Base-by-base conservation (phyloP, 2,888 invertebrate species). In the Aphidoletes aphidimyza region DNA sequence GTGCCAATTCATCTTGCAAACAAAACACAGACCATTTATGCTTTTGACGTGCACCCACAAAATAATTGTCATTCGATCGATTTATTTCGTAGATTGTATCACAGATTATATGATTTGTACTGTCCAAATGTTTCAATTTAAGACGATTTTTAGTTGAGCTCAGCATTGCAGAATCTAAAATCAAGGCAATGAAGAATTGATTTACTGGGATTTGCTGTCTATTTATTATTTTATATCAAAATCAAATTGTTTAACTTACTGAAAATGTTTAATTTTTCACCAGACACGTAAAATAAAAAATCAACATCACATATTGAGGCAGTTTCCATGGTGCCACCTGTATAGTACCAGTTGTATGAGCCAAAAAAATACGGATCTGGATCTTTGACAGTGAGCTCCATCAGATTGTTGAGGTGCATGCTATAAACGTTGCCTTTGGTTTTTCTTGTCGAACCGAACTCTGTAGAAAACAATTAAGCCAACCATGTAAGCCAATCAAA, bases 281-380 rank as follows among this genome's bases (percentile, higher is more conserved):
- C 81, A 6, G 81, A n/a, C 0, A n/a, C 37, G 37, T 37, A 81
- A 81, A 81, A 81, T 22, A 81, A n/a, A 11, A 81, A 81, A 22
- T 81, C 81, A 11, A 37, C 22, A n/a, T 37, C 81, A 11, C n/a
- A 36, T 19, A 81, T 81, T 0, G 81, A 81, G 8, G 81, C 81
- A 6, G 81, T 81, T 37, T 81, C 81, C 37, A 81, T 0, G 9
- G 36, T 22, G 14, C 81, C 81, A n/a, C 81, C 81, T 14, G 81
- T 81, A n/a, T 37, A 81, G 17, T 81, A 81, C 81, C 81, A 81
- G n/a, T 81, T 81, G n/a, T 81, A 81, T 81, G 81, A 81, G 0
- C 81, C 81, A 11, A 81, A 81, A 81, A 81, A 81, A 11, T 37
- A 81, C 37, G 81, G 81, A n/a, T 81, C 81, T 37, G 81, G 81